phyloP scores from a whole-genome alignment of 2,888 invertebrate genomes.

The Oligia latruncula region DNA sequence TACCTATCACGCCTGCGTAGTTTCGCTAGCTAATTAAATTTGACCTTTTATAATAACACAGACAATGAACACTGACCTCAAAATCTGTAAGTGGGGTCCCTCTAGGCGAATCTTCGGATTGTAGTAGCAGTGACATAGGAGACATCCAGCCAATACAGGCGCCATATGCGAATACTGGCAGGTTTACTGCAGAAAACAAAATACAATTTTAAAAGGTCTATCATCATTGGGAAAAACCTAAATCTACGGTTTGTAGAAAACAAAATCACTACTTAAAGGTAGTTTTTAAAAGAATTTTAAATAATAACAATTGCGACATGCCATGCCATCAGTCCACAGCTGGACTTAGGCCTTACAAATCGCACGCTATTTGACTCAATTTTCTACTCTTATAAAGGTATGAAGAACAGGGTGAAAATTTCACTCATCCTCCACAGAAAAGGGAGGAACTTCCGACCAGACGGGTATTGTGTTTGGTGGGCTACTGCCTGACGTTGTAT shows the following conservation, averaged over 20 bases:
- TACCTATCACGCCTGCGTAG: background rate
- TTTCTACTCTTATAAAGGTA: too few species aligned
- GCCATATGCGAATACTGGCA: constrained; percentile 87
- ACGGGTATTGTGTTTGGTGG: too few species aligned
- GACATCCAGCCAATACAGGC: constrained; percentile 89
- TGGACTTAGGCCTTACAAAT: too few species aligned
- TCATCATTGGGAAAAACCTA: background rate
- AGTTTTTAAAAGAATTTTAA: background rate
- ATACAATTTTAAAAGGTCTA: background rate
- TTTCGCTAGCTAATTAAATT: background rate
- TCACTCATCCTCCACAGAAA: too few species aligned
- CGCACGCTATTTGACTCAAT: too few species aligned
- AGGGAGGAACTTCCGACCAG: too few species aligned
- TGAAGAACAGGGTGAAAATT: too few species aligned
- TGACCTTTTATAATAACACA: background rate
- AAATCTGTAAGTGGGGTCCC: constrained; percentile 78
- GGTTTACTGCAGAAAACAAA: constrained; percentile 78
- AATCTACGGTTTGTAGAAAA: background rate
- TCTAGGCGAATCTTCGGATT: constrained; percentile 82
- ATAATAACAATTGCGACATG: too few species aligned
- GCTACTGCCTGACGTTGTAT: too few species aligned
- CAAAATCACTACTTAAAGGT: background rate
- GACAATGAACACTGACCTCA: constrained; percentile 66
- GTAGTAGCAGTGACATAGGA: constrained; percentile 86
- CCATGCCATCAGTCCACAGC: too few species aligned